Base-by-base conservation (phyloP, 2,888 invertebrate genomes). In the Drosophila aldrichi region DNA sequence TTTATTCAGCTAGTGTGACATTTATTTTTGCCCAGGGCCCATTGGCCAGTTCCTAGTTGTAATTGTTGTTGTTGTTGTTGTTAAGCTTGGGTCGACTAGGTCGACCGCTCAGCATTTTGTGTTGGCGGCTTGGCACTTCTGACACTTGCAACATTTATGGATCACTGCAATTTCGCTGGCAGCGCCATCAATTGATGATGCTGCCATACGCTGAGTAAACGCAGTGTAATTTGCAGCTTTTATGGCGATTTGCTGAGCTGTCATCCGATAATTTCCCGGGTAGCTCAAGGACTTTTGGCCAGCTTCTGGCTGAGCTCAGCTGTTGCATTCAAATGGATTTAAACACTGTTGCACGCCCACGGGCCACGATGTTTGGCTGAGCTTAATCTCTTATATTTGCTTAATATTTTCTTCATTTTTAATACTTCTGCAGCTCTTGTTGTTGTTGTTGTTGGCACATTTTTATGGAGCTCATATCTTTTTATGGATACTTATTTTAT, bases 101-200 rank as follows among this genome's bases (percentile, higher is more conserved):
- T 65, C 64, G 78, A 81, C 79, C 77, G 70, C 68, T 81, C 82
- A 77, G 77, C 79, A 74, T 77, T 82, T 66, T 75, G 71, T 68
- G 79, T 72, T 79, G 85, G 75, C 80, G 77, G 85, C 87, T 81
- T 83, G 82, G 88, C 90, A 90, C 82, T 80, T 89, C 77, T 90
- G 91, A 86, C 90, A 89, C 82, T 89, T 85, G 83, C 86, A 89
- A 79, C 86, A 85, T 91, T 88, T 82, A 89, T 87, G 86, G 89
- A 83, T 83, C 90, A 80, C 74, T 88, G 85, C 81, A 77, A 74
- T 66, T 77, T 60, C 76, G 83, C 70, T 58, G 74, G 67, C 63
- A 59, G 44, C 46, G 65, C 70, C 62, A 59, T 51, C 70, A 58
- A 59, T 69, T 59, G 57, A 72, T 54, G 68, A 36, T 41, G 69